Conservation (phyloP, 2,797 vertebrate genomes). For the Gymnoscopelus braueri region DNA sequence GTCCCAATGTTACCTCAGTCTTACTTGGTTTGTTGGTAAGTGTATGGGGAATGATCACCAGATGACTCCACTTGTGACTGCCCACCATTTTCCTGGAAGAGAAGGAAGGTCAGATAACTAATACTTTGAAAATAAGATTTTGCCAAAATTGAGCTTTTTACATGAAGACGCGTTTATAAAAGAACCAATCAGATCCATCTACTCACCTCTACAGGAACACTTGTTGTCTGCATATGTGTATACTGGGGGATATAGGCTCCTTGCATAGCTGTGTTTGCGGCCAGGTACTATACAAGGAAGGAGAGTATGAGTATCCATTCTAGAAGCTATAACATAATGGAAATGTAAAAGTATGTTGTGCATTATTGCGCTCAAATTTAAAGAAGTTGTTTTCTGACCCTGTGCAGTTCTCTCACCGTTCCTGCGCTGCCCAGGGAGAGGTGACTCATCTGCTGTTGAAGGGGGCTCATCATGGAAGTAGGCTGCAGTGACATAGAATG, state of each 20-base stretch:
- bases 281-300: conserved; percentile 89
- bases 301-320: background rate
- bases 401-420: conserved; percentile 83
- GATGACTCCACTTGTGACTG: conserved; percentile 93
- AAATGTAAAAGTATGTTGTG: too few relatives aligned
- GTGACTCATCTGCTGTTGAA: conserved; percentile 98
- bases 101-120: conserved; percentile 27
- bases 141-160: conserved; percentile 3
- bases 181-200: background rate
- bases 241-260: conserved; percentile 96
- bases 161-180: background rate
- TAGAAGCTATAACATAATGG: conserved; percentile 3
- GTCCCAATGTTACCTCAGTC: conserved; percentile 87
- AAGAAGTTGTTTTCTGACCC: background rate
- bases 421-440: conserved; percentile 92
- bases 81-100: conserved; percentile 90
- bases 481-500: conserved; percentile 97
- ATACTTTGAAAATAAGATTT: background rate
- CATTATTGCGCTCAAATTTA: conserved; percentile 4
- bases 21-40: conserved; percentile 98
- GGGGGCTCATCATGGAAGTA: conserved; percentile 91
- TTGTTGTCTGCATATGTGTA: conserved; percentile 89
- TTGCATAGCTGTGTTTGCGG: conserved; percentile 94
- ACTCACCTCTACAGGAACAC: conserved; percentile 91
- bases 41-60: conserved; percentile 93